phyloP scores from a whole-genome alignment of 2,113 vertebrate species.

The Artemisiospiza belli region DNA sequence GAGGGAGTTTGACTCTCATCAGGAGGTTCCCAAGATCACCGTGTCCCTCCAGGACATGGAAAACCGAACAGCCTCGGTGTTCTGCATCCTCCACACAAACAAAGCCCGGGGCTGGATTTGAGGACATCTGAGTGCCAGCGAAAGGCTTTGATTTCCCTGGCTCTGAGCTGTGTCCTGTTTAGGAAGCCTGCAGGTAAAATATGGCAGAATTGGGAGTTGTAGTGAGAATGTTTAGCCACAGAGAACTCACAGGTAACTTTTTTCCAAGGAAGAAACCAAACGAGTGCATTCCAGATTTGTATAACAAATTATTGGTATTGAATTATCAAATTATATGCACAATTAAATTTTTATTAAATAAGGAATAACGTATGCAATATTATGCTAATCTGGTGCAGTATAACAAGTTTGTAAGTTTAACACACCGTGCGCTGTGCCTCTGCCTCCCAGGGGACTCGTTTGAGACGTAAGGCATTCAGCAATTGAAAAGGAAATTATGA shows the following conservation, averaged over 20 bases:
- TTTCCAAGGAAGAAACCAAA: not conserved
- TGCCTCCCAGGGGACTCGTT: slow-evolving; percentile 72
- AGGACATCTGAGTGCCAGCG: not conserved
- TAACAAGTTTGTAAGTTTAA: slow-evolving; percentile 75
- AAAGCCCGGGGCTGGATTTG: not conserved
- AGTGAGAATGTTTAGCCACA: slow-evolving; percentile 5
- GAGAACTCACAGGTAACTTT: slow-evolving; percentile 45
- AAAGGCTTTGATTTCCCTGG: not conserved
- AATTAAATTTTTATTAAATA: slow-evolving; percentile 81
- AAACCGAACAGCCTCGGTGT: not conserved
- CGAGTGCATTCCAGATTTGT: slow-evolving; percentile 35
- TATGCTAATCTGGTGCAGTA: slow-evolving; percentile 70
- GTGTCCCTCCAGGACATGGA: not conserved
- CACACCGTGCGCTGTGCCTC: slow-evolving; percentile 58
- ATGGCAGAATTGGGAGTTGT: not conserved
- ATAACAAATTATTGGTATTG: slow-evolving; percentile 68
- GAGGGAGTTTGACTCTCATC: not conserved
- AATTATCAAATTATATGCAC: slow-evolving; percentile 79
- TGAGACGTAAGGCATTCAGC: slow-evolving; percentile 67
- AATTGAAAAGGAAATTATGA: slow-evolving; percentile 76
- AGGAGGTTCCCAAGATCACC: not conserved
- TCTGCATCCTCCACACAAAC: not conserved
- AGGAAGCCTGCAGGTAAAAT: not conserved
- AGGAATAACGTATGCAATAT: slow-evolving; percentile 71
- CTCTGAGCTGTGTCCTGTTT: not conserved